These are phyloP conservation scores for Diachasmimorpha longicaudata DNA, from an alignment of 1,140 invertebrate genomes.

Conservation along the genomic window DNA sequence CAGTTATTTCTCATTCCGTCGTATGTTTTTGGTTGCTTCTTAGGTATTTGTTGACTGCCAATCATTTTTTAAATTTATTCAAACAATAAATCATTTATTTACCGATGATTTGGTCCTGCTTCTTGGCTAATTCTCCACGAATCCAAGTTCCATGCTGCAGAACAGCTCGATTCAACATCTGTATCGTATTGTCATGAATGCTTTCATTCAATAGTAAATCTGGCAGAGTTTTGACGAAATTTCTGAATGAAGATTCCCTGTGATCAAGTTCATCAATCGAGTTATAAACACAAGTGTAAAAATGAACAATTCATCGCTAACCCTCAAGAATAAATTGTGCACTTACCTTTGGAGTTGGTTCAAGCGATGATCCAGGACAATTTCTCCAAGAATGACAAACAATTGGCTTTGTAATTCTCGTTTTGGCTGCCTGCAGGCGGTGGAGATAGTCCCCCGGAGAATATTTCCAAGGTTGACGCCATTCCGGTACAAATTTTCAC, in stretches of 20 bases:
- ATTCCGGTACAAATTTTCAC: conserved; percentile 47
- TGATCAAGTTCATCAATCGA: conserved; percentile 14
- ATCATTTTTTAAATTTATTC: no score
- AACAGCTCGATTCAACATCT: conserved; percentile 50
- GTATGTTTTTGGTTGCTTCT: no score
- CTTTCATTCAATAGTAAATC: conserved; percentile 42
- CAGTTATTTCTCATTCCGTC: background rate
- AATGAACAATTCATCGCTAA: no score
- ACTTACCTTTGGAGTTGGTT: conserved; percentile 51
- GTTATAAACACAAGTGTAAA: background rate
- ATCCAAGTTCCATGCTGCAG: conserved; percentile 49
- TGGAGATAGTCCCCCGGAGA: conserved; percentile 37
- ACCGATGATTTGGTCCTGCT: conserved; percentile 52
- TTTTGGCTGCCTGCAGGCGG: conserved; percentile 38
- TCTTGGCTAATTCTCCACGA: conserved; percentile 40
- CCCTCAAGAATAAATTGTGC: background rate
- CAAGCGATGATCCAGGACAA: conserved; percentile 55
- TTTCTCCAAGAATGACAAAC: conserved; percentile 54
- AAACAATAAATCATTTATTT: conserved; percentile 13
- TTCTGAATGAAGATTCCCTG: conserved; percentile 47
- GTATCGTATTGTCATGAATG: conserved; percentile 48
- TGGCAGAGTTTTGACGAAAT: conserved; percentile 49
- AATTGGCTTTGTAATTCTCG: conserved; percentile 45
- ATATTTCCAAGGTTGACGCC: conserved; percentile 38
- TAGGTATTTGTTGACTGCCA: no score